phyloP scores from a whole-genome alignment of 2,888 invertebrate species.

The Erynnis tages region DNA sequence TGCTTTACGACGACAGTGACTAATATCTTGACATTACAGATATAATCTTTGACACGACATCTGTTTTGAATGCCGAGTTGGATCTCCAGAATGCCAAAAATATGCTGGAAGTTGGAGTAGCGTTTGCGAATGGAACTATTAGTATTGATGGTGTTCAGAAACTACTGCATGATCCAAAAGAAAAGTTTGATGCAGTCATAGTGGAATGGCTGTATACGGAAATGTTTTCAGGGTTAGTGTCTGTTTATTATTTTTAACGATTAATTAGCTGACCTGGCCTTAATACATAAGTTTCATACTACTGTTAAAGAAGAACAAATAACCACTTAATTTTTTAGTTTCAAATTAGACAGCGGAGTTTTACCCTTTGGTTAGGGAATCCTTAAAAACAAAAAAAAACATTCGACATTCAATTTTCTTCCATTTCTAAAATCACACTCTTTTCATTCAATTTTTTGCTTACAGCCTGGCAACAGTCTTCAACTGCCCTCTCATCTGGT shows the following conservation, averaged over 20 bases:
- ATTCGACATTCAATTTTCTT: no score
- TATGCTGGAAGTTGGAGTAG: constrained; percentile 28
- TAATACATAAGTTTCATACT: no score
- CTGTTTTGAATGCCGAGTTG: constrained; percentile 34
- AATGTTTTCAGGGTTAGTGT: constrained; percentile 32
- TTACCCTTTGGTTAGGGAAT: no score
- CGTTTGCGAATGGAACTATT: constrained; percentile 33
- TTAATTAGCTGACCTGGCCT: no score
- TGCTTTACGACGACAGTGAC: neutral
- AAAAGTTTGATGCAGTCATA: constrained; percentile 35
- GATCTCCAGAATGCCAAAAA: constrained; percentile 29
- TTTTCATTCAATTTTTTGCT: no score
- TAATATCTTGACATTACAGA: constrained; percentile 37
- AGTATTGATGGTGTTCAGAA: constrained; percentile 35
- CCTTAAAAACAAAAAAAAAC: no score
- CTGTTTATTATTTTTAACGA: neutral
- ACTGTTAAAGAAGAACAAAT: no score
- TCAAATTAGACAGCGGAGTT: no score
- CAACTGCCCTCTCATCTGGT: constrained; percentile 56
- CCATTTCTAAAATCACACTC: no score
- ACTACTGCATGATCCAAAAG: constrained; percentile 30
- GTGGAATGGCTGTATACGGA: constrained; percentile 37
- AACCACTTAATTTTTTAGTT: no score
- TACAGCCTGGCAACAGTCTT: constrained; percentile 52
- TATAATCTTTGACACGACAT: constrained; percentile 30